Evolutionary conservation across 2,113 vertebrate species (phyloP).

Genomic region (Phainopepla nitens): DNA sequence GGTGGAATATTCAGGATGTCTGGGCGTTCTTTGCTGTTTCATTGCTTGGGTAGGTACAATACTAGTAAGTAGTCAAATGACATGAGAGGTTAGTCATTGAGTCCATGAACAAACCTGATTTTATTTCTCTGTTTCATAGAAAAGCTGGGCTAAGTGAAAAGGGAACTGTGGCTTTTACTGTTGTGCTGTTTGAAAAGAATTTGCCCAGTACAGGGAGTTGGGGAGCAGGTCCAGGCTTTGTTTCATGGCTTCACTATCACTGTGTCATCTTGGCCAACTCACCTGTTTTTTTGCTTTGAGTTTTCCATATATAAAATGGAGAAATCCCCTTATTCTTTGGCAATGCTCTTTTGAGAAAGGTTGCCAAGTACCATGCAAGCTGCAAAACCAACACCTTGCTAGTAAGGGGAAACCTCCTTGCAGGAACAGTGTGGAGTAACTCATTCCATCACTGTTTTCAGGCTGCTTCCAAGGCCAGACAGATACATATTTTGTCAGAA

Average conservation of each 20-base stretch:
- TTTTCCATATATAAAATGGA: neutral
- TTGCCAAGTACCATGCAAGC: neutral
- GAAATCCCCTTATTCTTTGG: neutral
- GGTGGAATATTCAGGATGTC: neutral
- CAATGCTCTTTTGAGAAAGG: neutral
- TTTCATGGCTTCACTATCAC: neutral
- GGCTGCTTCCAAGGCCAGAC: neutral
- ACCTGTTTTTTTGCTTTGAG: neutral
- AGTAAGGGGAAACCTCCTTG: neutral
- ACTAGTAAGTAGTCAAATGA: neutral
- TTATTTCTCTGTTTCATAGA: neutral
- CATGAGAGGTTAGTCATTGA: neutral
- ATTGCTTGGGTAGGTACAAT: neutral
- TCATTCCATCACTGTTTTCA: neutral
- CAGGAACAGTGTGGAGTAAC: neutral
- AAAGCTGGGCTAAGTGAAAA: neutral
- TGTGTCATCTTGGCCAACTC: neutral
- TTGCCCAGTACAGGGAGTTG: neutral
- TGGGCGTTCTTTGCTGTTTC: neutral
- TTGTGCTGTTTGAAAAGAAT: neutral
- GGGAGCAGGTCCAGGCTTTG: neutral
- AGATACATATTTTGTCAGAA: neutral
- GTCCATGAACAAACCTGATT: neutral
- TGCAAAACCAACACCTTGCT: neutral
- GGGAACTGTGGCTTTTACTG: neutral